A percentile compares a stretch with the other conserved stretches of the same genome.
Evolutionary conservation across 2,113 vertebrate species (phyloP).

Genomic region (Electrona antarctica): DNA sequence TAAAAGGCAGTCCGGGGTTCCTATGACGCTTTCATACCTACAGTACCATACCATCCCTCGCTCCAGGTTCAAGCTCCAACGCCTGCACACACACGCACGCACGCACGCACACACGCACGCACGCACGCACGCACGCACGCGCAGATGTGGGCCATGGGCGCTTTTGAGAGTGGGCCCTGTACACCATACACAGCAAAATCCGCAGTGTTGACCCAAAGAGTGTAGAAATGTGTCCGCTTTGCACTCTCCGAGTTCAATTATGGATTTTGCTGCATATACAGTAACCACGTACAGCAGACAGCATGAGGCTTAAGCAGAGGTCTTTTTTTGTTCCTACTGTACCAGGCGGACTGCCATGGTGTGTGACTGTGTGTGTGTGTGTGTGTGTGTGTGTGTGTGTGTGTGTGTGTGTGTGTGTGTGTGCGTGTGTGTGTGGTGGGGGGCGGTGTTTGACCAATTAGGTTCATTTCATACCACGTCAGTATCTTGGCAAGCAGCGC

Average conservation of each 20-base stretch:
- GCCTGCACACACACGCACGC: too few relatives aligned
- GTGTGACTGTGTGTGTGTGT: conserved; percentile 12
- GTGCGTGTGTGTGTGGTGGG: conserved; percentile 32
- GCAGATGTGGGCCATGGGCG: too few relatives aligned
- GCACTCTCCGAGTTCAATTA: too few relatives aligned
- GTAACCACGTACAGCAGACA: conserved; percentile 43
- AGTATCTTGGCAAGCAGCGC: conserved; percentile 57
- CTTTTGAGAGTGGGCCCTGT: too few relatives aligned
- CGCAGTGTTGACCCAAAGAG: too few relatives aligned
- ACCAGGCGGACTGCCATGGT: conserved; percentile 24
- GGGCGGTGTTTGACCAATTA: conserved; percentile 56
- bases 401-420: conserved; percentile 12
- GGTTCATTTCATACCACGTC: conserved; percentile 70
- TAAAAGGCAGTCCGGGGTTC: conserved; percentile 8
- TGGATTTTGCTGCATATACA: conserved; percentile 5
- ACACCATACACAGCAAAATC: too few relatives aligned
- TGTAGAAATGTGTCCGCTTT: too few relatives aligned
- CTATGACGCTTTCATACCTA: conserved; percentile 6
- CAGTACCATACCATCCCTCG: not conserved
- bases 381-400: conserved; percentile 25
- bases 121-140: too few relatives aligned
- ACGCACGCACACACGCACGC: too few relatives aligned
- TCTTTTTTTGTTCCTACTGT: conserved; percentile 50
- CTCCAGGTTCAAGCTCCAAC: conserved; percentile 37
- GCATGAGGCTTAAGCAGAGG: conserved; percentile 50